Evolutionary conservation across 2,888 invertebrate species (phyloP).

Genomic region (Noctua pronuba): DNA sequence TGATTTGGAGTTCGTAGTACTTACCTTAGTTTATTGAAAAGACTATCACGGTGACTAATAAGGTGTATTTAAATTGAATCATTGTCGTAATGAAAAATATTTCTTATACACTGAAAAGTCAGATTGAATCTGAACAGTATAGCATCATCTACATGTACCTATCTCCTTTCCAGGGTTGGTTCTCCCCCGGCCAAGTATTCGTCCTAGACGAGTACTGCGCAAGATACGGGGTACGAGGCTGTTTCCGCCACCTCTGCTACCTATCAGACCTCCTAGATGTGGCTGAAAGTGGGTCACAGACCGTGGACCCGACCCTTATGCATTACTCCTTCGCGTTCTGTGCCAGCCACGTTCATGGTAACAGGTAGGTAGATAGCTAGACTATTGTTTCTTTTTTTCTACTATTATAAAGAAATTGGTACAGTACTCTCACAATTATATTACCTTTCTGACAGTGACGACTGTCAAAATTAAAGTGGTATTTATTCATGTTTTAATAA

Average conservation of each 20-base stretch:
- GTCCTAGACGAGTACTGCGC: conserved; percentile 99
- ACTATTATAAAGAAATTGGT: not conserved
- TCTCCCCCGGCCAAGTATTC: conserved; percentile 99
- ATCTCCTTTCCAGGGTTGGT: conserved; percentile 96
- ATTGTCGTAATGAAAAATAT: not conserved
- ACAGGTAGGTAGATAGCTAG: conserved; percentile 92
- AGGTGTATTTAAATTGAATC: not conserved
- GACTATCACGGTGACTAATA: no score
- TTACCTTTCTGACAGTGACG: not conserved
- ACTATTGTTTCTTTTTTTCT: not conserved
- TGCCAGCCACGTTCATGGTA: conserved; percentile 99
- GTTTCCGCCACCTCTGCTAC: conserved; percentile 99
- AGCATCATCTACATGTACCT: not conserved
- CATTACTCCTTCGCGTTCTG: conserved; percentile 99
- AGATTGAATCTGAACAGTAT: not conserved
- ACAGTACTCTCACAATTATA: conserved; percentile 3
- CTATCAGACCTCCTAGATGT: conserved; percentile 98
- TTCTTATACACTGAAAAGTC: not conserved
- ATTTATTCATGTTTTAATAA: not conserved
- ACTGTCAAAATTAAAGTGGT: not conserved
- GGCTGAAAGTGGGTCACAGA: conserved; percentile 96
- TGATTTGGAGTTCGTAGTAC: not conserved
- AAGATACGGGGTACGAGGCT: conserved; percentile 98
- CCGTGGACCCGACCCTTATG: conserved; percentile 99
- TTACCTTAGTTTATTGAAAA: not conserved